Evolutionary conservation across 2,113 vertebrate species (phyloP).

Genomic region (Aegotheles bennettii): DNA sequence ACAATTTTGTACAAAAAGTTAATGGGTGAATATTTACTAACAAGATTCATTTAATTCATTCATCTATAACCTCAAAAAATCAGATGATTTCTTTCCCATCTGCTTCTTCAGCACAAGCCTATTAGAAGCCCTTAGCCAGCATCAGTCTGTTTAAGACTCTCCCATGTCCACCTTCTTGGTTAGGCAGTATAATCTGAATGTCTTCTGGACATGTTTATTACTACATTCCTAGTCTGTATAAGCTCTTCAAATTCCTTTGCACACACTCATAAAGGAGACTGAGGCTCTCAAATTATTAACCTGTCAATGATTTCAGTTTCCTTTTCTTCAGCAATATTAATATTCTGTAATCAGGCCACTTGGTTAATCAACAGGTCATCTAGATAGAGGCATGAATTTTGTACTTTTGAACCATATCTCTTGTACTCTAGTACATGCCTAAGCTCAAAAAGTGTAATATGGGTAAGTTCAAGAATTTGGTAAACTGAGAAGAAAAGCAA

Average conservation of each 20-base stretch:
- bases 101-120: background rate
- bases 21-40: background rate
- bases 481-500: background rate
- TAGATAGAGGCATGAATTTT: background rate
- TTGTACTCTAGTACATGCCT: background rate
- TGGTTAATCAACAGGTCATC: background rate
- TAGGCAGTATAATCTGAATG: background rate
- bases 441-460: background rate
- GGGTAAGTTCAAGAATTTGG: background rate
- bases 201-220: background rate
- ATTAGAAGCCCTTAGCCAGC: background rate
- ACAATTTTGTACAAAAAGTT: background rate
- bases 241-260: background rate
- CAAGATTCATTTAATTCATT: background rate
- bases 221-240: background rate
- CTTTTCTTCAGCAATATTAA: background rate
- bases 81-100: background rate
- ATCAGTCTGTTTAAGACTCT: background rate
- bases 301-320: background rate
- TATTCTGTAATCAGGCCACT: background rate
- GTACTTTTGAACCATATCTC: background rate
- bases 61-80: background rate
- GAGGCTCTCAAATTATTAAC: background rate
- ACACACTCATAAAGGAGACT: background rate
- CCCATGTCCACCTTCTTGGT: background rate